phyloP scores from a whole-genome alignment of 2,113 vertebrate species.

The Amphilophus citrinellus region DNA sequence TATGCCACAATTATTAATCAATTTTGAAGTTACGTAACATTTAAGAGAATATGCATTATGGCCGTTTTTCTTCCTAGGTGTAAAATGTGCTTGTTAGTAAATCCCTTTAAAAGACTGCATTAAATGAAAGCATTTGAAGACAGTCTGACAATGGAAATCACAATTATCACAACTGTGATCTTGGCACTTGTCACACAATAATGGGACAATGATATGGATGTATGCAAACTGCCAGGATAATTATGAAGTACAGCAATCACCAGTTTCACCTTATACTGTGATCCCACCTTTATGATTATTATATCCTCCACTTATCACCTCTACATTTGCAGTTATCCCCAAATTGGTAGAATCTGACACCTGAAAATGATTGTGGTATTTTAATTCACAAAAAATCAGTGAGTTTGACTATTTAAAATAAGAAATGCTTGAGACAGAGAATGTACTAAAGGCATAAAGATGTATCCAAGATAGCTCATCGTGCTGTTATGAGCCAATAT shows the following conservation, averaged over 20 bases:
- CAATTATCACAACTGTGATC: conserved; percentile 7
- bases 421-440: conserved; percentile 3
- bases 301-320: conserved; percentile 4
- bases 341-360: conserved; percentile 37
- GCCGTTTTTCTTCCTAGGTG: background rate
- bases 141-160: conserved; percentile 11
- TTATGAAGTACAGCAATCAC: conserved; percentile 5
- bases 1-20: background rate
- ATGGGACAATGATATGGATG: conserved; percentile 16
- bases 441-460: conserved; percentile 46
- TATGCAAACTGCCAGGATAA: conserved; percentile 8
- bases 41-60: background rate
- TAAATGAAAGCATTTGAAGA: conserved; percentile 23
- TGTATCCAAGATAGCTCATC: conserved; percentile 56
- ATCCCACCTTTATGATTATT: background rate
- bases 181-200: conserved; percentile 8
- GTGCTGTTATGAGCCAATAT: conserved; percentile 42
- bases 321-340: conserved; percentile 8
- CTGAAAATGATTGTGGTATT: conserved; percentile 9
- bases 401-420: background rate
- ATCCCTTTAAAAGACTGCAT: conserved; percentile 21
- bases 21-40: conserved; percentile 1
- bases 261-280: background rate
- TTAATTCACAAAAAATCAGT: conserved; percentile 20
- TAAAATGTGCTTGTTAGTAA: conserved; percentile 17